phyloP scores from a whole-genome alignment of 2,113 vertebrate genomes.

The Mystacornis crossleyi region DNA sequence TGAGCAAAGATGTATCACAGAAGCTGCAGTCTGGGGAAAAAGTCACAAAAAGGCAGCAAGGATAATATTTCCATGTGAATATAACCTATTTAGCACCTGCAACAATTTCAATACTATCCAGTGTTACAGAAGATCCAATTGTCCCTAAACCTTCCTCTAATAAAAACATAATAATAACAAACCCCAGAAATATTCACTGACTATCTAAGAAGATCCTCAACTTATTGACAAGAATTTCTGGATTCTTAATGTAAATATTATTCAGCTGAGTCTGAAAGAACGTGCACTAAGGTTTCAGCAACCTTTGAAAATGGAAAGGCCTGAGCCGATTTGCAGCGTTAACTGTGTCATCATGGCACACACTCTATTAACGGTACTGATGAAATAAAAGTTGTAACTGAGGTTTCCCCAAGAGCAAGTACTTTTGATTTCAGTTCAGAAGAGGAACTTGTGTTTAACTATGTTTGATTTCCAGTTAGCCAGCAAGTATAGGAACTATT shows the following conservation, averaged over 20 bases:
- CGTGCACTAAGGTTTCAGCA: not conserved
- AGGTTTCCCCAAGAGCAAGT: not conserved
- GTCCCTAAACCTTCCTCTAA: not conserved
- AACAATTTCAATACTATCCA: not conserved
- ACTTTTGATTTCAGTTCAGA: not conserved
- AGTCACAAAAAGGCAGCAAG: not conserved
- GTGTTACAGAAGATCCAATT: not conserved
- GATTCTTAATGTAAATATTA: not conserved
- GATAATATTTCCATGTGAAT: not conserved
- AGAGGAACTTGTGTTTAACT: not conserved
- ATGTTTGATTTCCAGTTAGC: not conserved
- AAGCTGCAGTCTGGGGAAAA: not conserved
- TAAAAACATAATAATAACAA: not conserved
- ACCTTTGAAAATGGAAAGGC: not conserved
- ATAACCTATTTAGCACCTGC: not conserved
- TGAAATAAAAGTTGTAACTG: not conserved
- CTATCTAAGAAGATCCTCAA: not conserved
- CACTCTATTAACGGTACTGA: not conserved
- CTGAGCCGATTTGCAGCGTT: not conserved
- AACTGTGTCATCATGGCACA: not conserved
- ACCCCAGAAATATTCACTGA: not conserved
- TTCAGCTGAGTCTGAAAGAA: not conserved
- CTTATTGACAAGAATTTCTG: not conserved
- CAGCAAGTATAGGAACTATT: not conserved
- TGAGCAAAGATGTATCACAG: not conserved